A percentile compares a stretch with the other conserved stretches of the same genome.
phyloP scores from a whole-genome alignment of 2,888 invertebrate species.

The Abrostola triplasia region DNA sequence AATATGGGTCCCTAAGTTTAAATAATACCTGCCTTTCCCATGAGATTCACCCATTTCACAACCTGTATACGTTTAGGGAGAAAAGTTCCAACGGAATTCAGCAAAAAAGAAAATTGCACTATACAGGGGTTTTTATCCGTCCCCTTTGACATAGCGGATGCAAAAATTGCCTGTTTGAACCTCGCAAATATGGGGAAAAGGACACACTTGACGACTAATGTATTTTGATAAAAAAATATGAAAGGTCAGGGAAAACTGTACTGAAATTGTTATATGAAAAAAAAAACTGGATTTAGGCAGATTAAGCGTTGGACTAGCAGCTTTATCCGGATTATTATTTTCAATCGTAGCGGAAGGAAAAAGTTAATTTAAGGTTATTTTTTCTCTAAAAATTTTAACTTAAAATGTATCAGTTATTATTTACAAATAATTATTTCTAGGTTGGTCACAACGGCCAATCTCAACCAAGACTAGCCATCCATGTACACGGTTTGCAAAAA shows the following conservation, averaged over 20 bases:
- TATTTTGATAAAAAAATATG: constrained; percentile 38
- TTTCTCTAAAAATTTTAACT: no score
- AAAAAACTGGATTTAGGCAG: background rate
- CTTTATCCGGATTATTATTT: background rate
- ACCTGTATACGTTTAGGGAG: background rate
- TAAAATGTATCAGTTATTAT: no score
- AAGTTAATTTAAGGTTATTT: no score
- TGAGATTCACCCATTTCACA: background rate
- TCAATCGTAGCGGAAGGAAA: background rate
- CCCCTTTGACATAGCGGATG: constrained; percentile 31
- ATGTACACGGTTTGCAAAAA: no score
- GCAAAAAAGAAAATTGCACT: background rate
- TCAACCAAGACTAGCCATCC: no score
- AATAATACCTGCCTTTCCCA: background rate
- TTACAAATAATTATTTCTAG: no score
- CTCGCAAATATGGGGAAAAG: constrained; percentile 38
- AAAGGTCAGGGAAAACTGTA: constrained; percentile 15
- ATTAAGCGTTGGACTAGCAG: background rate
- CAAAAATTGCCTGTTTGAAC: constrained; percentile 39
- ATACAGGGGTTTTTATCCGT: constrained; percentile 3
- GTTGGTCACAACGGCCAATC: no score
- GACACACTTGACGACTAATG: constrained; percentile 38
- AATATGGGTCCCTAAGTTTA: background rate
- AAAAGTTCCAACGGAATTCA: background rate
- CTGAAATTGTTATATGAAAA: background rate